Base-by-base conservation (phyloP, 2,113 vertebrate species). In the Larimichthys crocea region DNA sequence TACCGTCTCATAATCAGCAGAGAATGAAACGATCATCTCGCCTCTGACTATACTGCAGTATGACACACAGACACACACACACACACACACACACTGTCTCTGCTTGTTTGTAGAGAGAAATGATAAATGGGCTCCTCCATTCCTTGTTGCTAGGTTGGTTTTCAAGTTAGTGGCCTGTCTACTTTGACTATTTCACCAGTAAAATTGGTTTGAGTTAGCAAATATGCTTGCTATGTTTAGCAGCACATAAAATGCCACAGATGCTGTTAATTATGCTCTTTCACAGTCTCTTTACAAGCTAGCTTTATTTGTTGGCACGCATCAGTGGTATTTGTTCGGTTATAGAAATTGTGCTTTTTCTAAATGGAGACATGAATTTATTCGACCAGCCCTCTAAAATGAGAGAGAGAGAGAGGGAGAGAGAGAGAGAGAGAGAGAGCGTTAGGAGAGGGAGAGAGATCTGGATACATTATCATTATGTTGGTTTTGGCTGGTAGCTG, bases 401-500 rank as follows among this genome's bases (percentile, higher is more conserved):
- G 50, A 61, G 16, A 79, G 40, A 59, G 55, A 61, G 61, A n/a
- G 50, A 61, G 16, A 79, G 40, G 53, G 55, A 48, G 29, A 74
- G 53, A 7, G 60, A 35, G 17, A 61, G 61, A n/a, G 31, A 35
- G 17, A 52, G 53, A 50, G 24, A 76, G 31, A 31, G 31, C 31
- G 31, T 31, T 31, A 31, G 69, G 53, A 12, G 60, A 35, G 17
- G 60, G 56, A 26, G 60, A n/a, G 61, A 69, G 48, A 59, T 59
- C 50, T 50, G 49, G 64, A 69, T 63, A 65, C 46, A 87, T 46
- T 48, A 42, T 78, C 44, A 84, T 73, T 82, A 62, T 82, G 75
- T 69, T 78, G 62, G 55, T 74, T n/a, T 77, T 80, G 76, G 83
- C 78, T 75, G 75, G 6, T 46, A 72, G 76, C 69, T 79, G 63